Conservation (phyloP, 37 sponge, comb jelly and placozoan species). For the Cliona cf. orientalis region DNA sequence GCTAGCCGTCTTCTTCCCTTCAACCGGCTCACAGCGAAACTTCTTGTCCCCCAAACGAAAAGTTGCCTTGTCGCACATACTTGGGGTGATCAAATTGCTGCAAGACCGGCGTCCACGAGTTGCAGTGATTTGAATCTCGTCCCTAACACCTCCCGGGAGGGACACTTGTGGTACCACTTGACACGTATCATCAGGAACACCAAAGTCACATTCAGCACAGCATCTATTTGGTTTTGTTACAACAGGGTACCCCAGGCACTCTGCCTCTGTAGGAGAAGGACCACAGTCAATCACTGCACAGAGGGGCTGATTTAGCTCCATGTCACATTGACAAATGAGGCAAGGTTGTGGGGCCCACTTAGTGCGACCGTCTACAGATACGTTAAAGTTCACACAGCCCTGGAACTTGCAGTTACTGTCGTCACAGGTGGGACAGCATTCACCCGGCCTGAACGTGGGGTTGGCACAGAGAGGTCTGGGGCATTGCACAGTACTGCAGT, state of each 20-base stretch:
- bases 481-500: constrained; percentile 39
- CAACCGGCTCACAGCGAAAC: constrained; percentile 20
- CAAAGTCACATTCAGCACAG: constrained; percentile 31
- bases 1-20: constrained; percentile 3
- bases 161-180: constrained; percentile 8
- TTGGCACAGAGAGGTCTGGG: constrained; percentile 41
- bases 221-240: constrained; percentile 20
- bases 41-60: constrained; percentile 20
- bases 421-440: constrained; percentile 52
- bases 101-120: background rate
- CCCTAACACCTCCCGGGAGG: too few species aligned
- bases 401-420: constrained; percentile 37
- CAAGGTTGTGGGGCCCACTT: constrained; percentile 28
- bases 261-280: background rate
- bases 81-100: background rate
- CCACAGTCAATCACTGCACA: constrained; percentile 14
- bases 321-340: constrained; percentile 16
- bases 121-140: constrained; percentile 18
- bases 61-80: constrained; percentile 24
- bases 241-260: constrained; percentile 36
- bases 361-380: background rate
- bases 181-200: constrained; percentile 1
- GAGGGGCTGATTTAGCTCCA: background rate
- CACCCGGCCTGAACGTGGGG: constrained; percentile 33
- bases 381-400: constrained; percentile 39